Conservation (phyloP, 2,797 vertebrate genomes). For the Labeo calbasu region DNA sequence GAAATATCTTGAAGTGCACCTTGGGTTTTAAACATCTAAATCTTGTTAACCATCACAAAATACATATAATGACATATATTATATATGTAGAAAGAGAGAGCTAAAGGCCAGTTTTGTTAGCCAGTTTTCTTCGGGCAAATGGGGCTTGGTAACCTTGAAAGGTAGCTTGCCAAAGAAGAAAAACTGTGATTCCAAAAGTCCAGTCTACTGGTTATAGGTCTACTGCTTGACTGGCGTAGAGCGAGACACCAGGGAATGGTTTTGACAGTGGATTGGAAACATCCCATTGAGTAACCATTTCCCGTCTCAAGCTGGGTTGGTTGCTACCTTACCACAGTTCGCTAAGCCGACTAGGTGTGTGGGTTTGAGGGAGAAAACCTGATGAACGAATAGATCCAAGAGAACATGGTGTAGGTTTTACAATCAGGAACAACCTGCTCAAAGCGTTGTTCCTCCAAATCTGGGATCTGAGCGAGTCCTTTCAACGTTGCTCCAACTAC, state of each 20-base stretch:
- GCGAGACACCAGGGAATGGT: conserved; percentile 7
- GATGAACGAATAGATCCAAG: not conserved
- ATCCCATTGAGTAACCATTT: conserved; percentile 19
- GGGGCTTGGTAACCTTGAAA: not conserved
- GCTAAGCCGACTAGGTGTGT: conserved; percentile 28
- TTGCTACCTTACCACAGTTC: conserved; percentile 35
- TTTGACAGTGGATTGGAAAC: conserved; percentile 14
- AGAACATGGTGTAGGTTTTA: not conserved
- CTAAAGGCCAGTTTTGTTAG: not conserved
- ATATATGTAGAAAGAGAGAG: too few species aligned
- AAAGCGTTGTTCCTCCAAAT: not conserved
- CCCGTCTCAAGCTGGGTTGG: conserved; percentile 39
- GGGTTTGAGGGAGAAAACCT: conserved; percentile 19
- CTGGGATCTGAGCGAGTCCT: not conserved
- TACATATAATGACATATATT: too few species aligned
- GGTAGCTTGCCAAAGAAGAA: not conserved
- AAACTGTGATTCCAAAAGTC: conserved; percentile 11
- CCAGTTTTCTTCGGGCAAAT: not conserved
- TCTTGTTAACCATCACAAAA: too few species aligned
- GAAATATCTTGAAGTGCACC: too few species aligned
- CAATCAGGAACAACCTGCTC: not conserved
- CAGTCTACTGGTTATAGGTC: conserved; percentile 33
- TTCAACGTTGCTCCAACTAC: not conserved
- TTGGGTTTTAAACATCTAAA: too few species aligned
- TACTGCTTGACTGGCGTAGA: conserved; percentile 34